Evolutionary conservation across 1,140 invertebrate genomes (phyloP), one percentile per base, ranked within the genome.

Genomic region (Drosophila ficusphila): DNA sequence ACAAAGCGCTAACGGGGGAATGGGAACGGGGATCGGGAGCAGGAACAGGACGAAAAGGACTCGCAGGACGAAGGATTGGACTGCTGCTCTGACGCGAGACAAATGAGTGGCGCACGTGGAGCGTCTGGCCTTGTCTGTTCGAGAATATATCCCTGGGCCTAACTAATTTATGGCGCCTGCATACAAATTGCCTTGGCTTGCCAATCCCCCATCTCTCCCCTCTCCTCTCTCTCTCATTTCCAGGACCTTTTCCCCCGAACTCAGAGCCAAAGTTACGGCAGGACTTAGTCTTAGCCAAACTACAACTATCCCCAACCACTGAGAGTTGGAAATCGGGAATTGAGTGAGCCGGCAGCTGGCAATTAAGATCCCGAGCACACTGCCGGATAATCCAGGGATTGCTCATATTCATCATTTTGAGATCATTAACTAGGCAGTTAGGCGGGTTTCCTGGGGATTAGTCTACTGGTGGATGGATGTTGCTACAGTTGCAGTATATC

Each of bases 31-130:
- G 16, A 39, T 7, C 2, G 4, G 8, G 16, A 11, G 9, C 1
- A 1, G 16, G 36, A 19, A n/a, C 4, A 19, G 36, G 11, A 19
- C n/a, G n/a, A n/a, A n/a, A n/a, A n/a, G n/a, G n/a, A n/a, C n/a
- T n/a, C n/a, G n/a, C n/a, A n/a, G n/a, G n/a, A 18, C 11, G 39
- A 19, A 25, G 47, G 11, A 42, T 9, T 12, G 62, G 61, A 65
- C 33, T n/a, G n/a, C 47, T 53, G 36, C 42, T 49, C 36, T 78
- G 82, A 77, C 82, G 54, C 54, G 54, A 86, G 77, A 86, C 81
- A 86, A 86, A 86, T 86, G 81, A 86, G 81, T 88, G 68, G 68
- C 73, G 81, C 73, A 86, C 81, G 81, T 86, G 81, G 88, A 86
- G 73, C 68, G 68, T 53, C 65, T 71, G 51, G 46, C 29, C 46